Evolutionary conservation across 1,140 invertebrate species (phyloP), one percentile per base, ranked within the genome.

Genomic region (Luehdorfia chinensis): DNA sequence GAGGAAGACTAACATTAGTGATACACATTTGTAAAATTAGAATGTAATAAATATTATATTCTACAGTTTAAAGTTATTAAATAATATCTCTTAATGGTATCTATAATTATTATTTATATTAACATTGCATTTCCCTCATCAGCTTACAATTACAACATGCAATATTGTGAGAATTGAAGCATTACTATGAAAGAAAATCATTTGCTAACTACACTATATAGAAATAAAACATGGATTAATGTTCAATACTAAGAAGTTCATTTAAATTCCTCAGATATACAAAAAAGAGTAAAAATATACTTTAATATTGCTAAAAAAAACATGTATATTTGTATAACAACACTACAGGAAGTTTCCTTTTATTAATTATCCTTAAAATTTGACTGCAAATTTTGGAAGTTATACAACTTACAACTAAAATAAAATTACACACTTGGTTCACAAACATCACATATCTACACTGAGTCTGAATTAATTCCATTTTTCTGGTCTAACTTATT

Each of bases 401-500:
- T 54, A 60, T 45, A 37, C 62, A 70, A 75, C 53, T 55, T n/a
- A n/a, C n/a, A n/a, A 60, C 66, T 76, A 71, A 44, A 68, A 37
- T 67, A 67, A 48, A 74, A 55, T 59, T 65, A 72, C 63, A 72
- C 59, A 69, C 52, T 51, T 59, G 50, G 56, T n/a, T n/a, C n/a
- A n/a, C n/a, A n/a, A n/a, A n/a, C n/a, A n/a, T n/a, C 23, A 47
- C 36, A 49, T 55, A 52, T 68, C 61, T 80, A 84, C 55, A 86
- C 70, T 50, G 78, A 83, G 59, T 93, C 91, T 53, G 87, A 90
- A 66, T 89, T 92, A 33, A 92, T 88, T 51, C 93, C 93, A 88
- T 94, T 95, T 73, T 95, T 96, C 78, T 96, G 94, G 84, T 97
- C 96, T 57, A 97, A 86, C 83, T 97, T 97, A 75, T 96, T 97